Percentiles rank a stretch among this genome's conserved stretches.
Evolutionary conservation across 2,113 vertebrate genomes (phyloP).

Genomic region (Epinephelus fuscoguttatus): DNA sequence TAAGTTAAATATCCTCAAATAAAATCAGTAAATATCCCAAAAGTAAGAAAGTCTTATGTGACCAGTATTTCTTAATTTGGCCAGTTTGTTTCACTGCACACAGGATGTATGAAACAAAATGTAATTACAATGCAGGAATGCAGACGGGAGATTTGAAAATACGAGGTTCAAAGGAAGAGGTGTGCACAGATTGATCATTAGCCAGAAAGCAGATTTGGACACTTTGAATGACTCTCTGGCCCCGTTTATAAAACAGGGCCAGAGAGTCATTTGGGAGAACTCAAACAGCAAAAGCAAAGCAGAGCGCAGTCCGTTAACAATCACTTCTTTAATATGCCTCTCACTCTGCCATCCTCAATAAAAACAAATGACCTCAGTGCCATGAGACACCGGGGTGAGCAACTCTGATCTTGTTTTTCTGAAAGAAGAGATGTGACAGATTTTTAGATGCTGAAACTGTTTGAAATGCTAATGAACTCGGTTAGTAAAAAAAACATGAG

Average conservation of each 20-base stretch:
- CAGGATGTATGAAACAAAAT: background rate
- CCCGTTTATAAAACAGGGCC: conserved; percentile 33
- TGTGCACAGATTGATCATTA: conserved; percentile 33
- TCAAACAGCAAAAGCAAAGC: conserved; percentile 26
- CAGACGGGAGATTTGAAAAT: background rate
- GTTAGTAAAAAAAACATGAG: background rate
- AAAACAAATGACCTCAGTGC: conserved; percentile 71
- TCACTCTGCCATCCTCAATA: conserved; percentile 60
- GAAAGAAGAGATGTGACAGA: conserved; percentile 62
- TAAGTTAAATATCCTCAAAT: too few species aligned
- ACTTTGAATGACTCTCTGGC: conserved; percentile 26
- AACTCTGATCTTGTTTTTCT: conserved; percentile 67
- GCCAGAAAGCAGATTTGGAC: conserved; percentile 27
- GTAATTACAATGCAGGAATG: conserved; percentile 7
- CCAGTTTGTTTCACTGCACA: background rate
- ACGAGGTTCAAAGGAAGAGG: too few species aligned
- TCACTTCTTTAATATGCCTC: conserved; percentile 61
- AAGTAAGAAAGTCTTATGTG: background rate
- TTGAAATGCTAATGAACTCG: conserved; percentile 69
- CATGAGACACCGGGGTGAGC: conserved; percentile 39
- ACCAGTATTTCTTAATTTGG: background rate
- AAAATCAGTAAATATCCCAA: background rate
- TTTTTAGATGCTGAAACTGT: conserved; percentile 60
- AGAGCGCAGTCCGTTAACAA: conserved; percentile 36
- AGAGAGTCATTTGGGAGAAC: conserved; percentile 9